These are phyloP conservation scores for Bactericera cockerelli DNA, from an alignment of 1,140 invertebrate genomes.

Conservation along the genomic window DNA sequence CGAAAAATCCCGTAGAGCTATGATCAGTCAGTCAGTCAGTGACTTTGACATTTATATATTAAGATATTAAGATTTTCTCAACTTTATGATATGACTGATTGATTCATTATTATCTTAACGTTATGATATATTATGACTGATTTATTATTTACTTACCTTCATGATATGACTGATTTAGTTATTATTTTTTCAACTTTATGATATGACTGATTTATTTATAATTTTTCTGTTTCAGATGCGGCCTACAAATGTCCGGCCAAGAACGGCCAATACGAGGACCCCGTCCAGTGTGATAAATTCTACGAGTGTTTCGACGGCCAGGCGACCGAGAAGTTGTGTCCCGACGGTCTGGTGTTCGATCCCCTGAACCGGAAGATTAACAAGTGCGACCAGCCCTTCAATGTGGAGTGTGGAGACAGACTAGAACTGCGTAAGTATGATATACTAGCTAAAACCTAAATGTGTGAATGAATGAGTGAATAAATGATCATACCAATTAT, in stretches of 20 bases:
- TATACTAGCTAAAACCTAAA: background rate
- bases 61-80: too few species aligned
- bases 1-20: too few species aligned
- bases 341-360: conserved; percentile 75
- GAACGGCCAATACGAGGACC: conserved; percentile 61
- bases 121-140: too few species aligned
- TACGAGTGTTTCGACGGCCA: conserved; percentile 60
- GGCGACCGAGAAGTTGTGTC: conserved; percentile 56
- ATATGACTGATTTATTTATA: background rate
- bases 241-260: conserved; percentile 57
- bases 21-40: too few species aligned
- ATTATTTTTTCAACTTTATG: conserved; percentile 2
- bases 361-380: conserved; percentile 63
- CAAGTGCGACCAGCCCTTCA: conserved; percentile 81
- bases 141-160: too few species aligned
- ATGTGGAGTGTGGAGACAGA: conserved; percentile 71
- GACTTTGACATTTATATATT: too few species aligned
- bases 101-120: too few species aligned
- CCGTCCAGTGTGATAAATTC: conserved; percentile 69
- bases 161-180: too few species aligned
- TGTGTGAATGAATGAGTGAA: too few species aligned
- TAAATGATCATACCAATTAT: too few species aligned
- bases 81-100: too few species aligned
- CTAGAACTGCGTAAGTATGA: conserved; percentile 71
- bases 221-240: conserved; percentile 22